These are phyloP conservation scores for Aphelinus atriplicis DNA, from an alignment of 1,140 invertebrate species.

Conservation along the genomic window DNA sequence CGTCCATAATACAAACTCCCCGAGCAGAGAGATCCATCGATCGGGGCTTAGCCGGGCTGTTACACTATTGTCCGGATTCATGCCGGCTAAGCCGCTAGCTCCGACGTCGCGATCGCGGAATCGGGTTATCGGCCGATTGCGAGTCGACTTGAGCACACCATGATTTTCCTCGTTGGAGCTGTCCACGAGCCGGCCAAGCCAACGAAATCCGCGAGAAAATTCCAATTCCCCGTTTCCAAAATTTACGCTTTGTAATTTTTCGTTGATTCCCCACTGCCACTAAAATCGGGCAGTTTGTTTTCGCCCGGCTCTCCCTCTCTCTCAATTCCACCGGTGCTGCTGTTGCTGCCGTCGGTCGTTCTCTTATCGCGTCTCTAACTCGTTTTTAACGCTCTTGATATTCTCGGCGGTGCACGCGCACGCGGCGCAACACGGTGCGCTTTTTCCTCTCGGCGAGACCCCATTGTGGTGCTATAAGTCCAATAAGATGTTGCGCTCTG, in stretches of 20 bases:
- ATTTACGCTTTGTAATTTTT: neutral
- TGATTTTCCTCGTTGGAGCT: too few relatives aligned
- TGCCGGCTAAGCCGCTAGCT: slow-evolving; percentile 6
- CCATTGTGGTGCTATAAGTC: slow-evolving; percentile 12
- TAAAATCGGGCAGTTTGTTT: neutral
- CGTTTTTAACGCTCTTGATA: slow-evolving; percentile 26
- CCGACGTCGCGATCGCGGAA: too few relatives aligned
- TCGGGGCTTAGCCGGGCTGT: slow-evolving; percentile 19
- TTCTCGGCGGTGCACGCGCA: too few relatives aligned
- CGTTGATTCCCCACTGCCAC: neutral
- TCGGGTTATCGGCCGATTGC: too few relatives aligned
- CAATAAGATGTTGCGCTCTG: slow-evolving; percentile 8
- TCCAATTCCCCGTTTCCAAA: neutral
- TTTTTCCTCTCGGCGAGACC: neutral
- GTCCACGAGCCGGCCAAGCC: too few relatives aligned
- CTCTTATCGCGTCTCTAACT: slow-evolving; percentile 32
- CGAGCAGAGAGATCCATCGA: slow-evolving; percentile 22
- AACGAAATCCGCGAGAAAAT: too few relatives aligned
- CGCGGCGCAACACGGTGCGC: neutral
- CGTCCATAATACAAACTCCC: slow-evolving; percentile 23
- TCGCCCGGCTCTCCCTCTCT: neutral
- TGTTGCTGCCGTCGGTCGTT: neutral
- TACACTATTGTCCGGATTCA: slow-evolving; percentile 29
- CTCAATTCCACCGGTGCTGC: neutral
- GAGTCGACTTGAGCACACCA: too few relatives aligned